These are phyloP conservation scores for Emys orbicularis DNA, from an alignment of 2,797 vertebrate species.

Conservation along the genomic window DNA sequence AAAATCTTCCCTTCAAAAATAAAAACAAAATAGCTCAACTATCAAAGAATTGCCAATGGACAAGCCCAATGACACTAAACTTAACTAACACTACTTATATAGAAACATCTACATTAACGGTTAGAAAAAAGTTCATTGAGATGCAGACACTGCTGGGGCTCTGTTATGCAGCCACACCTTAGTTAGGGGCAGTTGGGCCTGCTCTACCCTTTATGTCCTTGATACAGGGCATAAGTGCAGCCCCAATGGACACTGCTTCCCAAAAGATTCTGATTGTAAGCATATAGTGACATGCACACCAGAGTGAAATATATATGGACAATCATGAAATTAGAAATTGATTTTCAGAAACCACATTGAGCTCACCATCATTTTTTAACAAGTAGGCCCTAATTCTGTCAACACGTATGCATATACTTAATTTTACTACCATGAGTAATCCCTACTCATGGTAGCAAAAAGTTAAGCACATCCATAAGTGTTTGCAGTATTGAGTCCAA, in stretches of 20 bases:
- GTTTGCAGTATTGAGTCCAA: background rate
- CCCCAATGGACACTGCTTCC: background rate
- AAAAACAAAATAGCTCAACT: too few relatives aligned
- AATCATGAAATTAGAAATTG: background rate
- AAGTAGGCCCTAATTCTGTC: background rate
- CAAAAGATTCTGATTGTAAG: background rate
- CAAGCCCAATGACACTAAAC: too few relatives aligned
- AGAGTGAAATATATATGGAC: background rate
- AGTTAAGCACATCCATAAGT: background rate
- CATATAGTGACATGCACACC: background rate
- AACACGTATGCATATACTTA: rapidly evolving
- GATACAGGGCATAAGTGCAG: background rate
- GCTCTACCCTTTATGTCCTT: background rate
- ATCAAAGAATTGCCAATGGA: too few relatives aligned
- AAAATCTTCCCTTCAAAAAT: too few relatives aligned
- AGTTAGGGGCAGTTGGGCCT: background rate
- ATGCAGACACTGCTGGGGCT: too few relatives aligned
- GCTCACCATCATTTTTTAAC: background rate
- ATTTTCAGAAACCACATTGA: background rate
- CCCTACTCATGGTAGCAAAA: background rate
- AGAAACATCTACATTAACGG: too few relatives aligned
- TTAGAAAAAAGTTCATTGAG: too few relatives aligned
- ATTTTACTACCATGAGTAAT: background rate
- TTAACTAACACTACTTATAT: too few relatives aligned
- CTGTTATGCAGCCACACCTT: too few relatives aligned